Base-by-base conservation (phyloP, 1,140 invertebrate genomes). In the Trachymyrmex cornetzi region DNA sequence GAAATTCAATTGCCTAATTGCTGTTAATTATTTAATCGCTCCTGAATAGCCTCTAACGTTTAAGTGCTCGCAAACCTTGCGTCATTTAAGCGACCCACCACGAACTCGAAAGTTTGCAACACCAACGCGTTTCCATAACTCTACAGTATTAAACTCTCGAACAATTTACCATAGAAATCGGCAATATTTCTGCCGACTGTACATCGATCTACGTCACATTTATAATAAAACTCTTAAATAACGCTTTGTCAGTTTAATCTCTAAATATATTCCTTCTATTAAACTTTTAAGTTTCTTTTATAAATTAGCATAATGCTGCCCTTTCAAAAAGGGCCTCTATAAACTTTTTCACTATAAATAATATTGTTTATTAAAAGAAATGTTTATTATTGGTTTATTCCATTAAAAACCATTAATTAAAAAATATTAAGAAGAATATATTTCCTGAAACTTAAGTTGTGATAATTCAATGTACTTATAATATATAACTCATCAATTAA, bases 11-110 rank as follows among this genome's bases (percentile, higher is more conserved):
- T 92, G 92, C 91, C 92, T 94, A 94, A 94, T 94, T 94, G 92
- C 92, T 91, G 91, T 94, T 94, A 94, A 94, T 94, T 93, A 93
- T 94, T 94, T 94, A 93, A 94, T 94, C 89, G 91, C 89, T 92
- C 88, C 91, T 93, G 92, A 94, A 94, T 93, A 91, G 89, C 91
- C 88, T 90, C 90, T 92, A 89, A 91, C 88, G 90, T 89, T 89
- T 88, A 92, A 94, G 91, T 93, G 90, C 91, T 93, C 93, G 88
- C 91, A 89, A 94, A 94, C 92, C 90, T 91, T 90, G 91, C 88
- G 90, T 89, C 88, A 86, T 92, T 94, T 91, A 93, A 93, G 89
- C 92, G 90, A 92, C 91, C 90, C 91, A 91, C 77, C 87, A 74
- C 55, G 77, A 88, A 87, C 87, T 88, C 89, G 82, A 91, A 91